Conservation (phyloP, 1,140 invertebrate species). For the Heliothis virescens region DNA sequence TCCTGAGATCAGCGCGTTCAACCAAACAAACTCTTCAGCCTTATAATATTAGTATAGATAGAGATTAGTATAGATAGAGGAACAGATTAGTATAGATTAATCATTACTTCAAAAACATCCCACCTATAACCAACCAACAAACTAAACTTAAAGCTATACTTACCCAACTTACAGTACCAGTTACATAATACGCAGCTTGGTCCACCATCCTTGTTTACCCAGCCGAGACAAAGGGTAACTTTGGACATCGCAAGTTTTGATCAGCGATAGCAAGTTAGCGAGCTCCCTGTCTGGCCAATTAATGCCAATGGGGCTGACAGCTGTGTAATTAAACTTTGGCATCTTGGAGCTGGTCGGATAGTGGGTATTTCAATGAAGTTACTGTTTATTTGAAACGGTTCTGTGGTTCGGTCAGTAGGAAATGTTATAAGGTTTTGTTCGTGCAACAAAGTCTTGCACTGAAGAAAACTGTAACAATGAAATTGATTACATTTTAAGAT, state of each 20-base stretch:
- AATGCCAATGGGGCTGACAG: constrained; percentile 33
- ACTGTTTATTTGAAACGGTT: constrained; percentile 1
- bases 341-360: constrained; percentile 25
- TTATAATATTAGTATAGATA: too few relatives aligned
- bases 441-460: too few relatives aligned
- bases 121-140: neutral
- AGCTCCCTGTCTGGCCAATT: constrained; percentile 15
- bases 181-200: neutral
- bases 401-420: neutral
- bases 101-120: neutral
- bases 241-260: constrained; percentile 34
- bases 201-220: constrained; percentile 3
- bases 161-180: neutral
- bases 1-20: too few relatives aligned
- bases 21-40: too few relatives aligned
- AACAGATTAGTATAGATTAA: too few relatives aligned
- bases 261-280: constrained; percentile 14
- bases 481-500: too few relatives aligned
- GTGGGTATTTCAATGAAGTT: neutral
- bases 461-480: too few relatives aligned
- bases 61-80: too few relatives aligned
- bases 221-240: constrained; percentile 26
- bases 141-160: neutral
- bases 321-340: constrained; percentile 37
- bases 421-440: neutral